Percentiles rank a stretch among this genome's conserved stretches.
Evolutionary conservation across 2,797 vertebrate species (phyloP).

Genomic region (Anguilla pacifica): DNA sequence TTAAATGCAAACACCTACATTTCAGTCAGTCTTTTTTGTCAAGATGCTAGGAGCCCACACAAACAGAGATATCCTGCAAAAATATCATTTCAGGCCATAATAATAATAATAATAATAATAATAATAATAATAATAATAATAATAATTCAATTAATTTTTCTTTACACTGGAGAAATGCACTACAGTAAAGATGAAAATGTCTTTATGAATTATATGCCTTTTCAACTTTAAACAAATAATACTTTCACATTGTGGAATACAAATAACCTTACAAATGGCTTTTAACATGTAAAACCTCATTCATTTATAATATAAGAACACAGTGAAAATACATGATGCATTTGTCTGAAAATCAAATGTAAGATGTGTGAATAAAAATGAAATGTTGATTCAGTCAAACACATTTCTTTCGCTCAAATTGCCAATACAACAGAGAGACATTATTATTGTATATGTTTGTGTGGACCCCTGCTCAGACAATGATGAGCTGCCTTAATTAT

Average conservation of each 20-base stretch:
- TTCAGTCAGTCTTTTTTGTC: neutral
- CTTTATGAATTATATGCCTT: neutral
- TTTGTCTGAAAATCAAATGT: neutral
- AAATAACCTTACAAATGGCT: neutral
- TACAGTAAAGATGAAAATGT: neutral
- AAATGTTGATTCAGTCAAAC: neutral
- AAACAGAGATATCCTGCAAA: neutral
- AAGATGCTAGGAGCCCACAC: neutral
- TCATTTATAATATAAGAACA: neutral
- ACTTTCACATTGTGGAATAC: neutral
- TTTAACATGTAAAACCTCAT: neutral
- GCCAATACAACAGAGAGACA: neutral
- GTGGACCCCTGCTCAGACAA: neutral
- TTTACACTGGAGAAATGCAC: neutral
- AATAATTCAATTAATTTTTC: neutral
- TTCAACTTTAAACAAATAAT: neutral
- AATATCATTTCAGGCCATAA: neutral
- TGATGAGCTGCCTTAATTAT: constrained; percentile 5
- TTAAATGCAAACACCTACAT: neutral
- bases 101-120: no score
- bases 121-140: neutral
- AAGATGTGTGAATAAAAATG: neutral
- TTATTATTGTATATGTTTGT: neutral
- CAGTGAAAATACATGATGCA: neutral
- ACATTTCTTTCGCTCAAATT: neutral